phyloP scores from a whole-genome alignment of 2,888 invertebrate genomes.

The Protophormia terraenovae region DNA sequence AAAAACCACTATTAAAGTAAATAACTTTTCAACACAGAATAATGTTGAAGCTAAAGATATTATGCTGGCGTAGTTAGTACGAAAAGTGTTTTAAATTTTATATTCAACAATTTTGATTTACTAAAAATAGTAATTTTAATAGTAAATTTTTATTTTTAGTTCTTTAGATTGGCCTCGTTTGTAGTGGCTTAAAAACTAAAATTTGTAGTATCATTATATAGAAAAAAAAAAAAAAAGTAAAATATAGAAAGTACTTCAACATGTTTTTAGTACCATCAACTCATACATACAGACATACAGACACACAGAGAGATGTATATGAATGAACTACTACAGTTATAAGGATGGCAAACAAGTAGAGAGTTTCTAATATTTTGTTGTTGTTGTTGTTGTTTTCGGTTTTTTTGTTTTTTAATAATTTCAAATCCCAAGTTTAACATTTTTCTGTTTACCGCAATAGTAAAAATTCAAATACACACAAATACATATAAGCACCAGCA shows the following conservation, averaged over 20 bases:
- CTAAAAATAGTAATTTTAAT: no score
- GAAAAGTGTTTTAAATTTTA: background rate
- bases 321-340: background rate
- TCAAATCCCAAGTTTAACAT: conserved; percentile 68
- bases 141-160: background rate
- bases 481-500: background rate
- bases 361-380: conserved; percentile 51
- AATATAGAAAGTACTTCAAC: conserved; percentile 51
- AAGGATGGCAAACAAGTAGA: conserved; percentile 28
- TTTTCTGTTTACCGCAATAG: conserved; percentile 63
- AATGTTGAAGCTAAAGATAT: background rate
- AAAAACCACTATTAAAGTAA: conserved; percentile 57
- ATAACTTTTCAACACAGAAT: conserved; percentile 50
- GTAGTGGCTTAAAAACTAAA: conserved; percentile 7
- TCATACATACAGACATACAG: conserved; percentile 11
- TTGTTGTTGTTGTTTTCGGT: conserved; percentile 1
- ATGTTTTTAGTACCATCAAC: conserved; percentile 46
- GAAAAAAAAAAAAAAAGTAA: conserved; percentile 43
- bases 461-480: conserved; percentile 18
- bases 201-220: conserved; percentile 49
- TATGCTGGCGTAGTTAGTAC: background rate
- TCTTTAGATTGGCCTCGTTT: background rate
- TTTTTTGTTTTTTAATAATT: conserved; percentile 59
- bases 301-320: background rate
- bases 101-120: no score